Evolutionary conservation across 2,113 vertebrate species (phyloP).

Genomic region (Coryphaenoides rupestris): DNA sequence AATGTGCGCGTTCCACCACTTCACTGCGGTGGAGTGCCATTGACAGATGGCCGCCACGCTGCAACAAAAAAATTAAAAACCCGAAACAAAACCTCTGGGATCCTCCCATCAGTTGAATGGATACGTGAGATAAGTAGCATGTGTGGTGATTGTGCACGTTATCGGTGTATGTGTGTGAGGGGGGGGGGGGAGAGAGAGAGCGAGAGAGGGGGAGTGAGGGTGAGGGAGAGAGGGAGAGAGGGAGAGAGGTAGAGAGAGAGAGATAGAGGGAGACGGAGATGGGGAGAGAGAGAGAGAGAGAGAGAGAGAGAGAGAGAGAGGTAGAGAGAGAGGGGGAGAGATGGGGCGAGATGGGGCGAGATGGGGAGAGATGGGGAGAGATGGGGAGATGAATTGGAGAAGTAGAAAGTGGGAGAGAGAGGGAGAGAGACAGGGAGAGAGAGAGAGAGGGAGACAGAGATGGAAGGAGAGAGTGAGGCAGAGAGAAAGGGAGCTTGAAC

Average conservation of each 20-base stretch:
- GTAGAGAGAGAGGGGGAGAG: neutral
- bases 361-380: no score
- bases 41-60: constrained; percentile 69
- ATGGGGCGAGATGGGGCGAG: constrained; percentile 3
- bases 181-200: neutral
- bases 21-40: constrained; percentile 58
- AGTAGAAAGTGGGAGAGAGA: no score
- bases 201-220: neutral
- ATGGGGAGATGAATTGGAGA: no score
- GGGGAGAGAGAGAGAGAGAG: no score
- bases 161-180: neutral
- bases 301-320: no score
- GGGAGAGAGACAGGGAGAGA: no score
- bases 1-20: constrained; percentile 47
- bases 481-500: constrained; percentile 13
- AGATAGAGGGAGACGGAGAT: no score
- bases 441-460: no score
- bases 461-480: neutral
- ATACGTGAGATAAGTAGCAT: constrained; percentile 32
- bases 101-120: constrained; percentile 49
- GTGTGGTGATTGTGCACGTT: neutral
- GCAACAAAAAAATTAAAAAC: no score
- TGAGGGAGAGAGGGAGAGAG: no score
- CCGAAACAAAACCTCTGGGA: constrained; percentile 56
- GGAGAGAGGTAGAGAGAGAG: no score